Evolutionary conservation across 2,797 vertebrate genomes (phyloP).

Genomic region (Acanthiza pusilla): DNA sequence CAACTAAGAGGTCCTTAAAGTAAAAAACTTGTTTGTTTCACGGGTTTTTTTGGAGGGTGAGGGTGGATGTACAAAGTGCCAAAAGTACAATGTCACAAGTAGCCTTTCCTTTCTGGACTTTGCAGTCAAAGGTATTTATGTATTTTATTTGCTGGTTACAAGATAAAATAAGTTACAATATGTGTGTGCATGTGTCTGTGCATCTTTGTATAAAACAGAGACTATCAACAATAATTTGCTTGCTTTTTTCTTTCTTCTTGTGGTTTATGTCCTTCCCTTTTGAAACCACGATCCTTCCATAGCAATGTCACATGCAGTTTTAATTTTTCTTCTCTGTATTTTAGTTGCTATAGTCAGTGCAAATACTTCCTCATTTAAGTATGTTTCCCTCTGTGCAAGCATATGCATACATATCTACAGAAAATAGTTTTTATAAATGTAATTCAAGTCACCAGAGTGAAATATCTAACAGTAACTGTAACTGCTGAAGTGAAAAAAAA

Average conservation of each 20-base stretch:
- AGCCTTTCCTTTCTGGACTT: neutral
- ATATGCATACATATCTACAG: neutral
- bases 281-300: neutral
- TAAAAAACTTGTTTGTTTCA: neutral
- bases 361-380: constrained; percentile 32
- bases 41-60: fast-evolving
- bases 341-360: constrained; percentile 39
- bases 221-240: neutral
- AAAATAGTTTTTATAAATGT: constrained; percentile 18
- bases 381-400: neutral
- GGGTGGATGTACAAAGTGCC: neutral
- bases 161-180: neutral
- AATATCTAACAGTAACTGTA: neutral
- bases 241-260: neutral
- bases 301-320: neutral
- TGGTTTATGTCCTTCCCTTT: constrained; percentile 25
- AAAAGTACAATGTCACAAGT: neutral
- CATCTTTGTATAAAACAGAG: neutral
- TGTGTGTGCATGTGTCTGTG: neutral
- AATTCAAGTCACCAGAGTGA: constrained; percentile 2
- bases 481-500: neutral
- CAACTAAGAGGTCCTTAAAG: neutral
- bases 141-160: neutral
- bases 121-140: neutral
- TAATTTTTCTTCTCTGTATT: constrained; percentile 26